Evolutionary conservation across 2,888 invertebrate species (phyloP).

Genomic region (Hemaris fuciformis): DNA sequence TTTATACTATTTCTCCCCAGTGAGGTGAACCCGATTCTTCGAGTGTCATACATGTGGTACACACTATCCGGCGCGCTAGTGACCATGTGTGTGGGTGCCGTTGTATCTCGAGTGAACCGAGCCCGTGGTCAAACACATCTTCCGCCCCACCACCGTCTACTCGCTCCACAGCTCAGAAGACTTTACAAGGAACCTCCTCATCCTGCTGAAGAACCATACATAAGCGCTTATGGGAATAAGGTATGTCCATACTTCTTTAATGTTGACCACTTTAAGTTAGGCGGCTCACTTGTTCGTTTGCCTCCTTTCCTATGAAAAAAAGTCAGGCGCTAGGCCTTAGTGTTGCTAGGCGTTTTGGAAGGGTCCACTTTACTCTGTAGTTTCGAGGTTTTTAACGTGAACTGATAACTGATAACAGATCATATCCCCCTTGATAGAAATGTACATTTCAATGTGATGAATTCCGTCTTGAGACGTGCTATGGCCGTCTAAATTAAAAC

Average conservation of each 20-base stretch:
- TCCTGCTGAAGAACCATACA: slow-evolving; percentile 65
- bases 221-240: slow-evolving; percentile 67
- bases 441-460: no score
- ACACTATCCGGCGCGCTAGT: slow-evolving; percentile 76
- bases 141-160: slow-evolving; percentile 69
- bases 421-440: no score
- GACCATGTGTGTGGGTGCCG: slow-evolving; percentile 56
- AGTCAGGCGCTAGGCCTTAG: no score
- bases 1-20: slow-evolving; percentile 42
- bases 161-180: slow-evolving; percentile 87
- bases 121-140: slow-evolving; percentile 56
- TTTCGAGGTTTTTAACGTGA: no score
- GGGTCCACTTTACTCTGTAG: no score
- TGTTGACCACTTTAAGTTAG: no score
- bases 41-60: slow-evolving; percentile 90
- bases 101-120: slow-evolving; percentile 52
- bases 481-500: no score
- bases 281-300: no score
- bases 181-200: slow-evolving; percentile 76
- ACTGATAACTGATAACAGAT: no score
- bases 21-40: slow-evolving; percentile 83
- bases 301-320: no score
- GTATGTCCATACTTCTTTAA: background rate
- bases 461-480: no score
- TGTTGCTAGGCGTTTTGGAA: no score